phyloP scores from a whole-genome alignment of 1,140 invertebrate genomes.

The Drosophila littoralis region DNA sequence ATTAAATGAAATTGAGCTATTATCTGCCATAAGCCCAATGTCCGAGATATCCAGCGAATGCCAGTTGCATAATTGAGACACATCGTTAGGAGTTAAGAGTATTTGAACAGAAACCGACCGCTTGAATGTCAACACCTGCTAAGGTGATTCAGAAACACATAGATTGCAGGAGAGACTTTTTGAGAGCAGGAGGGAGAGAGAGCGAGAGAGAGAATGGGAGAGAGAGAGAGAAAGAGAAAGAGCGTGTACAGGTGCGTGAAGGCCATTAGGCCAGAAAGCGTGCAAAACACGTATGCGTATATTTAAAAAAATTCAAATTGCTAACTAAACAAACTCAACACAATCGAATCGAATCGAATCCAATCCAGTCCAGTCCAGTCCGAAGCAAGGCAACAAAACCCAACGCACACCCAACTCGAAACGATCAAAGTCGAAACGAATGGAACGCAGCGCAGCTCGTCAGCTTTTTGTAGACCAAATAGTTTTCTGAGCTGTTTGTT shows the following conservation, averaged over 20 bases:
- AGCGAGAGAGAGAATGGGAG: neutral
- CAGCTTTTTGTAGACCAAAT: constrained; percentile 61
- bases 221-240: neutral
- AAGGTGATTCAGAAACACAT: constrained; percentile 23
- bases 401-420: constrained; percentile 7
- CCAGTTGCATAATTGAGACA: constrained; percentile 46
- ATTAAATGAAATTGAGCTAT: constrained; percentile 35
- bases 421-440: constrained; percentile 12
- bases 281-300: constrained; percentile 20
- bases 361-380: too few species aligned
- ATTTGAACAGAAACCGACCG: constrained; percentile 37
- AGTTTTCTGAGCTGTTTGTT: constrained; percentile 74
- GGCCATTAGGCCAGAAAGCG: constrained; percentile 6
- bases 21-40: constrained; percentile 44
- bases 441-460: constrained; percentile 16
- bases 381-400: constrained; percentile 6
- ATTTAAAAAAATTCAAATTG: constrained; percentile 10
- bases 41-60: constrained; percentile 14
- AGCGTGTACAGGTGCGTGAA: constrained; percentile 14
- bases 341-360: too few species aligned
- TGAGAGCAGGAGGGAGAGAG: neutral
- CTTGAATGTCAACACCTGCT: constrained; percentile 32
- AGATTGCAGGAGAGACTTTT: neutral
- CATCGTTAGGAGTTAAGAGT: constrained; percentile 20
- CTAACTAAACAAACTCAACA: constrained; percentile 36